Evolutionary conservation across 2,888 invertebrate genomes (phyloP).

Genomic region (Spisula solida): DNA sequence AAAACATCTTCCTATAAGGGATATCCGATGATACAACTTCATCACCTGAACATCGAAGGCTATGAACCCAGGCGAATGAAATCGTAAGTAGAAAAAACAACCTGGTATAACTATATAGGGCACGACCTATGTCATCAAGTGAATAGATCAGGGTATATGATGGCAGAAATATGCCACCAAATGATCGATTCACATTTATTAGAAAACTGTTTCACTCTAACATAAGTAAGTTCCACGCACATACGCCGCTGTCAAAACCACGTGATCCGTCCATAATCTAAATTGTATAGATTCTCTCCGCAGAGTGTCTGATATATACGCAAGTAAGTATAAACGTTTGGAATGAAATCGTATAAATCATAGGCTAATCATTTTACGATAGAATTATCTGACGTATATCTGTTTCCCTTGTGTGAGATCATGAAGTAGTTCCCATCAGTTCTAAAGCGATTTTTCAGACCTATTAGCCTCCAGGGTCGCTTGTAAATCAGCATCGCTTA

Average conservation of each 20-base stretch:
- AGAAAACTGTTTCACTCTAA: too few species aligned
- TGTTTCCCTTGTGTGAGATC: background rate
- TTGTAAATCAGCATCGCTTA: background rate
- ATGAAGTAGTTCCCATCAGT: background rate
- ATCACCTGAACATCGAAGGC: too few species aligned
- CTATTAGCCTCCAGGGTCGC: slow-evolving; percentile 3
- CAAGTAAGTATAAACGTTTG: background rate
- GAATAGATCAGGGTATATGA: too few species aligned
- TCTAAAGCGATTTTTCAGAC: background rate
- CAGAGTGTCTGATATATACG: background rate
- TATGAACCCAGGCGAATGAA: too few species aligned
- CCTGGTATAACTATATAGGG: too few species aligned
- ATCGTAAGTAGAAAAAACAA: too few species aligned
- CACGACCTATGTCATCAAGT: too few species aligned
- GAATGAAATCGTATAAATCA: slow-evolving; percentile 26
- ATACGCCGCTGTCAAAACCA: background rate
- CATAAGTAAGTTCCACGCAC: too few species aligned
- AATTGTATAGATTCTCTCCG: slow-evolving; percentile 4
- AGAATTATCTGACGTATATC: slow-evolving; percentile 25
- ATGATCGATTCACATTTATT: too few species aligned
- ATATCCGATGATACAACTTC: too few species aligned
- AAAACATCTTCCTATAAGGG: too few species aligned
- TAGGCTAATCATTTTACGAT: slow-evolving; percentile 17
- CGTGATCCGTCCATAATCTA: background rate
- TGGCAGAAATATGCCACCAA: too few species aligned